phyloP scores from a whole-genome alignment of 2,797 vertebrate species.

The Coregonus sp. region DNA sequence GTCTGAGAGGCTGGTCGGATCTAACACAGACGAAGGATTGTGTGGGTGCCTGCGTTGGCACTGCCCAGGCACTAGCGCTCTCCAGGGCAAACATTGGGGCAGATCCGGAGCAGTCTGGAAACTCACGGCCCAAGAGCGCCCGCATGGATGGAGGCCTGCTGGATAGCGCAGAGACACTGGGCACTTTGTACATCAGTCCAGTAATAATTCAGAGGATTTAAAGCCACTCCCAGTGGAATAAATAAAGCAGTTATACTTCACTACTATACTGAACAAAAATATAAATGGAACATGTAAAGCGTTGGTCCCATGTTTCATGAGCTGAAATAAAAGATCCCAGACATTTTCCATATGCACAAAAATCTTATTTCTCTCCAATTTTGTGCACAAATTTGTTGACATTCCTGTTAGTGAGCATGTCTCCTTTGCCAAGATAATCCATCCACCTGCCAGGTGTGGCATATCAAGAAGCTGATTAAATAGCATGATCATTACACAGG shows the following conservation, averaged over 20 bases:
- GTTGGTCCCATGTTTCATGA: no score
- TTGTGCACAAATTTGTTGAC: no score
- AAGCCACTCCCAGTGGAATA: slow-evolving; percentile 31
- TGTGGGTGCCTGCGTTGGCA: slow-evolving; percentile 34
- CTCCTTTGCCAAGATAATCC: no score
- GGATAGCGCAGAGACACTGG: slow-evolving; percentile 32
- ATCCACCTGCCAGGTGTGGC: no score
- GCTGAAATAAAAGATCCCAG: no score
- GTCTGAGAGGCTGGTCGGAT: not conserved
- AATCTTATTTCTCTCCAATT: no score
- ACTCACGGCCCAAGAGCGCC: slow-evolving; percentile 6
- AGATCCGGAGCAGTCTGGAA: slow-evolving; percentile 21
- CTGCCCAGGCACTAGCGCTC: slow-evolving; percentile 31
- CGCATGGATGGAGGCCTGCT: slow-evolving; percentile 17
- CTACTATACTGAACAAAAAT: no score
- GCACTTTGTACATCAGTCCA: slow-evolving; percentile 42
- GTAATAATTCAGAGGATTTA: slow-evolving; percentile 44
- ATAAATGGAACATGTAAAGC: no score
- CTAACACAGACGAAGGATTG: slow-evolving; percentile 29
- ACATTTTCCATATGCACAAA: no score
- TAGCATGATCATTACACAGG: no score
- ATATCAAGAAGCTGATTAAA: no score
- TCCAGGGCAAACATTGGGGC: slow-evolving; percentile 36
- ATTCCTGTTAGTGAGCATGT: no score
- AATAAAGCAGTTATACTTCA: slow-evolving; percentile 31